Evolutionary conservation across 64 coral and sea anemone species (phyloP), one percentile per base, ranked within the genome.

Genomic region (Acropora tenuis): DNA sequence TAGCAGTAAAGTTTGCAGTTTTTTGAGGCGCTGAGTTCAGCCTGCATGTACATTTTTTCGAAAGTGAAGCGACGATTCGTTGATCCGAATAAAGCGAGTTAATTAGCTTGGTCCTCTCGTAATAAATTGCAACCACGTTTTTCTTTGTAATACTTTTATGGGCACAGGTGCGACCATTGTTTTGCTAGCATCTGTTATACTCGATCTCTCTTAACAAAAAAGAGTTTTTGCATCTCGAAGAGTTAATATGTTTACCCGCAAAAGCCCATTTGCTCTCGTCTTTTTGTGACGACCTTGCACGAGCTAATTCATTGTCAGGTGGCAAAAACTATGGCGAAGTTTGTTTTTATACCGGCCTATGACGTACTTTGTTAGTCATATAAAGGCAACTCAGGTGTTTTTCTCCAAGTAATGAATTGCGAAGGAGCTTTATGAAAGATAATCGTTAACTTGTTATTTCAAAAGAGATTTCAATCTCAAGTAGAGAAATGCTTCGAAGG

Each of bases 111-210:
- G 7, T 55, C 10, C 10, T 5, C 19, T 48, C 82, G 49, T 48
- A 71, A 50, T 5, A 6, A 85, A 85, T 84, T 85, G 50, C 20
- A 59, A 46, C 82, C 82, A 85, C 82, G 82, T 85, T 61, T 45
- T 48, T 19, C 61, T 6, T 85, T 72, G 82, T 85, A 85, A 44
- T 20, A 17, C 45, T 49, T 72, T 85, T 41, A 46, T 46, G 19
- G 44, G 44, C 2, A 16, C 82, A 85, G 82, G 82, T 85, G 82
- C 45, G 43, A 63, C 43, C 1, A 84, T 69, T 69, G 81, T 84
- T 84, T 41, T 47, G 17, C 11, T 2, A 5, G 10, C 79, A 61
- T 65, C 53, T 82, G 79, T 82, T 63, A 41, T 45, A 42, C 41
- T 43, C 42, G 10, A 47, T 72, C 44, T 15, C 6, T 49, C 43